Conservation (phyloP, 2,888 invertebrate species). For the Sminthurinus aureus region DNA sequence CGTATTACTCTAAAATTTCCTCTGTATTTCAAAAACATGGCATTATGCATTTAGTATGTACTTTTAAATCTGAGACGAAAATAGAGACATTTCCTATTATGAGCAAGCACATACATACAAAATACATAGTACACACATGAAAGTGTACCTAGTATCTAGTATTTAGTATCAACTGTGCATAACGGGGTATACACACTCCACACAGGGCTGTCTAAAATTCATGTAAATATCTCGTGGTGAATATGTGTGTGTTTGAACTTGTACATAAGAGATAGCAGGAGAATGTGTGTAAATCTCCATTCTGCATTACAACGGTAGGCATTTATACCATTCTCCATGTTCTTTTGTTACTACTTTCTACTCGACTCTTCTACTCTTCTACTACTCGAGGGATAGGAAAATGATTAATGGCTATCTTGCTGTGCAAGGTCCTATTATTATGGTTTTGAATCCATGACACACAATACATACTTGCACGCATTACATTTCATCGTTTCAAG, state of each 20-base stretch:
- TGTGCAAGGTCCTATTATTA: constrained; percentile 53
- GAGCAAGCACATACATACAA: too few relatives aligned
- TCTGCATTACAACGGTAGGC: constrained; percentile 4
- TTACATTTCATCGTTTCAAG: constrained; percentile 38
- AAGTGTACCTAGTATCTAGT: too few relatives aligned
- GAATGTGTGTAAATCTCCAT: not conserved
- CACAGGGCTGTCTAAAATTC: not conserved
- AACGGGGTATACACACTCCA: not conserved
- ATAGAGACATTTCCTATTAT: too few relatives aligned
- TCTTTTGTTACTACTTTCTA: constrained; percentile 36
- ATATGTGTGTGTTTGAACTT: not conserved
- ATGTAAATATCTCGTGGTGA: too few relatives aligned
- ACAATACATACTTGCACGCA: constrained; percentile 42
- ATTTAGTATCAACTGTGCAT: not conserved
- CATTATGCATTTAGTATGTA: too few relatives aligned
- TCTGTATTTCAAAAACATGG: too few relatives aligned
- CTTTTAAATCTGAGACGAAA: too few relatives aligned
- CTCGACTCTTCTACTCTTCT: not conserved
- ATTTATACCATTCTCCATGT: constrained; percentile 18
- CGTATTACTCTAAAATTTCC: too few relatives aligned
- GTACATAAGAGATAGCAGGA: not conserved
- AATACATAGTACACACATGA: too few relatives aligned
- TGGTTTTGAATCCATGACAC: constrained; percentile 47
- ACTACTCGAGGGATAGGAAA: constrained; percentile 27
- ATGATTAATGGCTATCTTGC: constrained; percentile 53